Evolutionary conservation across 2,888 invertebrate genomes (phyloP).

Genomic region (Crepidodera aurea): DNA sequence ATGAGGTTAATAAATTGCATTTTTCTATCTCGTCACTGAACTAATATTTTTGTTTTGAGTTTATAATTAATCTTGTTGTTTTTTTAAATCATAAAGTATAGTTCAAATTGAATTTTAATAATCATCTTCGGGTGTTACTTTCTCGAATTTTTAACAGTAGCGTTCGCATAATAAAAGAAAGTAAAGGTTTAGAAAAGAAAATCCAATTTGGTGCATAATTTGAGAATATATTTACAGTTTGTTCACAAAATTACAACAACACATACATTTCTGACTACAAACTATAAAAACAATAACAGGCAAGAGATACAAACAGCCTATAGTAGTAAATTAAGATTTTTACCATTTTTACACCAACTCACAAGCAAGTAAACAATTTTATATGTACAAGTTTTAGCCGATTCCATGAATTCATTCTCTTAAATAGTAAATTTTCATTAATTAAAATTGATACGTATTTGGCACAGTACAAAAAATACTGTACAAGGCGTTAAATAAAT

Average conservation of each 20-base stretch:
- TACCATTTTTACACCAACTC: slow-evolving; percentile 55
- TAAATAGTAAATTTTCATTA: slow-evolving; percentile 21
- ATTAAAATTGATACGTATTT: slow-evolving; percentile 47
- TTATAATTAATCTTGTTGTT: too few relatives aligned
- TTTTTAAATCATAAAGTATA: too few relatives aligned
- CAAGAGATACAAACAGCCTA: slow-evolving; percentile 63
- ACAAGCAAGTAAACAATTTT: slow-evolving; percentile 51
- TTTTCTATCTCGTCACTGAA: too few relatives aligned
- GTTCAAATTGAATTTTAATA: too few relatives aligned
- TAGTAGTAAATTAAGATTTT: slow-evolving; percentile 40
- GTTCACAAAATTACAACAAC: slow-evolving; percentile 61
- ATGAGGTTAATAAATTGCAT: too few relatives aligned
- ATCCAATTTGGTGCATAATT: slow-evolving; percentile 49
- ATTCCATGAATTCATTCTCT: slow-evolving; percentile 24
- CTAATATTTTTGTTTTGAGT: too few relatives aligned
- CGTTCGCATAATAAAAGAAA: too few relatives aligned
- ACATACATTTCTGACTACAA: slow-evolving; percentile 61
- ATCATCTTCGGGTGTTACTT: too few relatives aligned
- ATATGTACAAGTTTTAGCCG: slow-evolving; percentile 50
- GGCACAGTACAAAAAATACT: slow-evolving; percentile 59
- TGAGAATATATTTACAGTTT: slow-evolving; percentile 62
- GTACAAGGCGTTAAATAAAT: slow-evolving; percentile 29
- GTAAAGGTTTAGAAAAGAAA: not conserved
- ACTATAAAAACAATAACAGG: slow-evolving; percentile 63
- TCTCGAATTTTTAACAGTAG: too few relatives aligned